These are phyloP conservation scores for Paraplagusia blochii DNA, from an alignment of 2,113 vertebrate species.

Conservation along the genomic window DNA sequence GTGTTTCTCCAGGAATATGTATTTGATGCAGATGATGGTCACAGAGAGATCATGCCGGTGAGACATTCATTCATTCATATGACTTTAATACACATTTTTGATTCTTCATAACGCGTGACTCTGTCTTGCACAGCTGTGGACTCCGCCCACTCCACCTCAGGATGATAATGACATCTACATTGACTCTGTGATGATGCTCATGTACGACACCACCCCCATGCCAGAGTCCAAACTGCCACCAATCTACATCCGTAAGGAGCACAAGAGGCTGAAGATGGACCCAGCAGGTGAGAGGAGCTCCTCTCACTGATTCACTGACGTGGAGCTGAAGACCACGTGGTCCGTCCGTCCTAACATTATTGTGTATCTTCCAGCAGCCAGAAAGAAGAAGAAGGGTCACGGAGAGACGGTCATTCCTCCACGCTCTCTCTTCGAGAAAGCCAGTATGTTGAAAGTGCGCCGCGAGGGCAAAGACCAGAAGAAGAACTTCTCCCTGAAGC, in stretches of 20 bases:
- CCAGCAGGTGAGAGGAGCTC: constrained; percentile 73
- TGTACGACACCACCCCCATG: constrained; percentile 88
- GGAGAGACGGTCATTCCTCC: constrained; percentile 89
- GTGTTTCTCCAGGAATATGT: constrained; percentile 81
- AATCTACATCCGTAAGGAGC: constrained; percentile 87
- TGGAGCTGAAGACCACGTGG: no score
- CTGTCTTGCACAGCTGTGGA: constrained; percentile 82
- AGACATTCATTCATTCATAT: no score
- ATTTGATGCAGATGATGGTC: constrained; percentile 84
- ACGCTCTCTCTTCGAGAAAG: constrained; percentile 89
- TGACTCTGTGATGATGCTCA: constrained; percentile 90
- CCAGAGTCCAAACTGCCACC: constrained; percentile 88
- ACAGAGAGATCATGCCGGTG: constrained; percentile 92
- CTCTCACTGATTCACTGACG: no score
- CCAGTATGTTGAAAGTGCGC: constrained; percentile 87
- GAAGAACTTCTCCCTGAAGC: constrained; percentile 90
- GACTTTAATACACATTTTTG: no score
- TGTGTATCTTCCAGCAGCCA: constrained; percentile 74
- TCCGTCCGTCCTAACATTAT: neutral
- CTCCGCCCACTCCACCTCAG: constrained; percentile 90
- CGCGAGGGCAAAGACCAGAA: constrained; percentile 90
- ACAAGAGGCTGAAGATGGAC: constrained; percentile 88
- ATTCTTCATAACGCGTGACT: no score
- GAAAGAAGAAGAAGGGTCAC: constrained; percentile 91
- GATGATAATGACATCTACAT: constrained; percentile 94